A percentile compares a stretch with the other conserved stretches of the same genome.
phyloP scores from a whole-genome alignment of 64 coral and sea anemone species.

The Astreopora myriophthalma region DNA sequence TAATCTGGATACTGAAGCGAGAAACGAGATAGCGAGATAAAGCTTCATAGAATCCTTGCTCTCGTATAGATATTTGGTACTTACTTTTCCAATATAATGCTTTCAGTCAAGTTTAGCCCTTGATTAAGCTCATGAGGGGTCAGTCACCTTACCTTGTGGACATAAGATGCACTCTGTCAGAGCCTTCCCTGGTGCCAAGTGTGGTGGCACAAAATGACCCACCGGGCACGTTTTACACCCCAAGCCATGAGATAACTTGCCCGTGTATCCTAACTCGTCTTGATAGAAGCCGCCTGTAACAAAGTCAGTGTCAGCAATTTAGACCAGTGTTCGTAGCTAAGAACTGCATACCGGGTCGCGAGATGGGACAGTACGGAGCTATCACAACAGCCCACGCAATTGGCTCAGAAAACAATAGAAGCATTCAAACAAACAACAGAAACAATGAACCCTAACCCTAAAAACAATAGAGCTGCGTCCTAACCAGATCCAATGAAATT shows the following conservation, averaged over 20 bases:
- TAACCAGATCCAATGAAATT: no score
- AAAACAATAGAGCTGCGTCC: no score
- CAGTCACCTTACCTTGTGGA: slow-evolving; percentile 21
- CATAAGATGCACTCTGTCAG: slow-evolving; percentile 17
- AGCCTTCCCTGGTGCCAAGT: not conserved
- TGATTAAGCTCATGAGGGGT: not conserved
- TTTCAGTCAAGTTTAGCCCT: not conserved
- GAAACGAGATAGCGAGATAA: no score
- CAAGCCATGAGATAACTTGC: not conserved
- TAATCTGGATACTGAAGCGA: no score
- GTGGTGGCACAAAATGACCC: slow-evolving; percentile 1
- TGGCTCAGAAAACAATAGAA: no score
- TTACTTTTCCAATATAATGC: no score
- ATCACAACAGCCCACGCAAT: not conserved
- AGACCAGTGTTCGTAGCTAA: not conserved
- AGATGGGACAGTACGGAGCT: not conserved
- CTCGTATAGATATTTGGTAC: no score
- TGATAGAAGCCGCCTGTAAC: slow-evolving; percentile 26
- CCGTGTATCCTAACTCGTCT: slow-evolving; percentile 20
- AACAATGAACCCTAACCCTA: no score
- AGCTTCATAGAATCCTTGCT: no score
- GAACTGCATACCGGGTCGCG: no score
- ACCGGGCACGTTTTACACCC: slow-evolving; percentile 3
- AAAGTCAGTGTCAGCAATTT: not conserved
- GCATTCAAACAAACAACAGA: no score